phyloP scores from a whole-genome alignment of 2,888 invertebrate genomes.

The Euclidia mi region DNA sequence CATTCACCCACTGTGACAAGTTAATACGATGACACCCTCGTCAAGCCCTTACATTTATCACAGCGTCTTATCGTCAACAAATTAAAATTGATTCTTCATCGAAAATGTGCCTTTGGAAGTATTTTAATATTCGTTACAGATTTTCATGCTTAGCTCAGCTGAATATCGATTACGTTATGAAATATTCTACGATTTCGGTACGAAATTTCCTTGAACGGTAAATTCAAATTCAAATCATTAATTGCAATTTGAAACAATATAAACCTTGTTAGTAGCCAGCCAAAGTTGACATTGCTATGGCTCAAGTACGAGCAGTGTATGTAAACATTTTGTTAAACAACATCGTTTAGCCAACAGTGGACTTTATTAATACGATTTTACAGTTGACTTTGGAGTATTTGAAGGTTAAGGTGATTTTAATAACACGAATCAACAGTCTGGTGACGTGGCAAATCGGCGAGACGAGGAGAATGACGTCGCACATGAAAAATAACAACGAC shows the following conservation, averaged over 20 bases:
- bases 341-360: not conserved
- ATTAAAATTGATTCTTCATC: constrained; percentile 17
- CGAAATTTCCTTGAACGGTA: constrained; percentile 7
- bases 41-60: constrained; percentile 11
- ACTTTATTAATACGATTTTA: constrained; percentile 2
- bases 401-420: constrained; percentile 7
- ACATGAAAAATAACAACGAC: constrained; percentile 10
- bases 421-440: constrained; percentile 19
- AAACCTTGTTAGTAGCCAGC: constrained; percentile 5
- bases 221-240: too few relatives aligned
- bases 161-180: constrained; percentile 21
- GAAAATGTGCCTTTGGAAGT: constrained; percentile 5
- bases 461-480: constrained; percentile 25
- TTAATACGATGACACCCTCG: constrained; percentile 13
- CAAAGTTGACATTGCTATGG: constrained; percentile 10
- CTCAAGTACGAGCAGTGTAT: not conserved
- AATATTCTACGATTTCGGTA: too few relatives aligned
- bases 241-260: constrained; percentile 8
- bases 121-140: constrained; percentile 7
- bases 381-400: constrained; percentile 5
- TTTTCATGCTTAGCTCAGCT: constrained; percentile 21
- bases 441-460: constrained; percentile 20
- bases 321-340: constrained; percentile 9
- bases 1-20: not conserved
- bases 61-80: constrained; percentile 9